Conservation (phyloP, 2,113 vertebrate species). For the Toxostoma redivivum region DNA sequence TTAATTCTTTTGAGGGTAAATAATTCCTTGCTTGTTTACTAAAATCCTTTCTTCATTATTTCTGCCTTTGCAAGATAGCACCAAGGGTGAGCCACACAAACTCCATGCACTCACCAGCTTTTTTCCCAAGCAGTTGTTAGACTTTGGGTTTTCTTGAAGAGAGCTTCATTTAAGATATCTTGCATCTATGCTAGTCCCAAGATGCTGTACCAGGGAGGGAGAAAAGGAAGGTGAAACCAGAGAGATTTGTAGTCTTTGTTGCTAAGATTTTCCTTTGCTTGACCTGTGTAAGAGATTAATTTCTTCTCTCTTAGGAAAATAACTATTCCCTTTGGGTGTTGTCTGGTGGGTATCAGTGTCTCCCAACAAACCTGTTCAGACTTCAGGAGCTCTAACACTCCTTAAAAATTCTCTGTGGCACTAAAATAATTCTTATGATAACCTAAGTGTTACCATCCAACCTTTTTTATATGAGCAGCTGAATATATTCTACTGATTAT, state of each 20-base stretch:
- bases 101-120: accelerated
- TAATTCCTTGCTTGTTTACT: background rate
- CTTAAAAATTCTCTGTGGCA: background rate
- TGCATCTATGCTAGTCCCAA: background rate
- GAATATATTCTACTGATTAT: background rate
- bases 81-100: background rate
- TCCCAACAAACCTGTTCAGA: background rate
- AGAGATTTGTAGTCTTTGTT: background rate
- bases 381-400: background rate
- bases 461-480: background rate
- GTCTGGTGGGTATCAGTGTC: background rate
- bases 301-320: background rate
- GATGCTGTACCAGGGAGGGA: background rate
- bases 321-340: background rate
- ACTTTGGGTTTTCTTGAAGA: background rate
- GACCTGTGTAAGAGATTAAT: background rate
- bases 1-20: background rate
- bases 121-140: background rate
- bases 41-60: background rate
- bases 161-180: background rate
- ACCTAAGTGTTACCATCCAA: background rate
- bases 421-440: background rate
- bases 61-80: background rate
- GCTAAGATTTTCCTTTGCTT: background rate
- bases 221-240: background rate